Evolutionary conservation across 2,113 vertebrate species (phyloP).

Genomic region (Catagonus wagneri): DNA sequence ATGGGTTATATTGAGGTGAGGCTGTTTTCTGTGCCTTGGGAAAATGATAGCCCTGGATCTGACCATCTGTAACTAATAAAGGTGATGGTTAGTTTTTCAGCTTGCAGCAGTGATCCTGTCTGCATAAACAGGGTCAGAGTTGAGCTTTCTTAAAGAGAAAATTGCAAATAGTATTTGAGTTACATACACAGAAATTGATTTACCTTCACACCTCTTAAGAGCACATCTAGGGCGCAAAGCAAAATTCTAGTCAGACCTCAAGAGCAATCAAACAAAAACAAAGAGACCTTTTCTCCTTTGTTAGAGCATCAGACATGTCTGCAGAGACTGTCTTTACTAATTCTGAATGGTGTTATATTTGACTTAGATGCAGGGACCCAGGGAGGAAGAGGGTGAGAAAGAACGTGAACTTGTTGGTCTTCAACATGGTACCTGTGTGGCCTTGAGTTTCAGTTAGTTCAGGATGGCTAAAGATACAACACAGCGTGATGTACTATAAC

Average conservation of each 20-base stretch:
- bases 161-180: constrained; percentile 33
- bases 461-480: neutral
- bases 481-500: neutral
- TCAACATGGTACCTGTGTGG: neutral
- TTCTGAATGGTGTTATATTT: neutral
- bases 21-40: neutral
- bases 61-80: neutral
- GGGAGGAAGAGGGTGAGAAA: neutral
- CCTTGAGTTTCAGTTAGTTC: constrained; percentile 56
- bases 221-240: neutral
- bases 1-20: neutral
- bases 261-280: neutral
- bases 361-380: neutral
- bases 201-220: neutral
- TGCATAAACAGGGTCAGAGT: neutral
- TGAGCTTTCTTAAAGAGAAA: neutral
- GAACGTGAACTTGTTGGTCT: constrained; percentile 41
- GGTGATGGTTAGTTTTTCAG: neutral
- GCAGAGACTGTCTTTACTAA: neutral
- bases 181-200: neutral
- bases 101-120: neutral
- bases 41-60: neutral
- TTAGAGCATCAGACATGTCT: neutral
- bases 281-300: neutral
- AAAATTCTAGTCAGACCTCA: neutral